Base-by-base conservation (phyloP, 2,888 invertebrate species). In the Coenonympha arcania region DNA sequence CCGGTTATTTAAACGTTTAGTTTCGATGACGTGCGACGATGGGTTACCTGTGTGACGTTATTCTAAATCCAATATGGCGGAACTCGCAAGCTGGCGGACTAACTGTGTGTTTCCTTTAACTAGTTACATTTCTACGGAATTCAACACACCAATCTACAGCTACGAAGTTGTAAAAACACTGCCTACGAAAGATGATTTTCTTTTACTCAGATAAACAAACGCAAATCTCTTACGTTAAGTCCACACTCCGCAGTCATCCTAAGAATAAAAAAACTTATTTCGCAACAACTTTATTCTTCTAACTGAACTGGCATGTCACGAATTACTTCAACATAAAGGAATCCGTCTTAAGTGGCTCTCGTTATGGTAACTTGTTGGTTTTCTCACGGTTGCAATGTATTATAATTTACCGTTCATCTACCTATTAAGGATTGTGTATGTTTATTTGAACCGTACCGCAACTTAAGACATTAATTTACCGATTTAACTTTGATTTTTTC, bases 301-400 rank as follows among this genome's bases (percentile, higher is more conserved):
- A 45, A 18, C 18, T 40, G 26, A 43, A 33, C 13, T 34, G 24
- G 34, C 34, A 54, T 39, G 22, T 40, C 33, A 47, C 34, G 42
- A 55, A 55, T 55, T 45, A 46, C 48, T 49, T 30, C 45, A 48
- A 18, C 37, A 55, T 49, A 52, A 48, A 48, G 48, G 52, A 43
- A 47, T 52, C 43, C 30, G 46, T 42, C 49, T 31, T 48, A 42
- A 48, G 47, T 47, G 28, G 33, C 49, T 31, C 55, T 49, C 47
- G 48, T 46, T 52, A 42, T 31, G 34, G 49, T 31, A 44, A 41
- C 46, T 36, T 28, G 52, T 46, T 43, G 19, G 46, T 50, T 50
- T 55, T 55, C 55, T 50, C 55, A 55, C 55, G 55, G 50, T 52
- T 37, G 44, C 30, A 44, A 48, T 48, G 47, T 40, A 45, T 43